phyloP scores from a whole-genome alignment of 2,113 vertebrate genomes.

The Dendrocopos noguchii region DNA sequence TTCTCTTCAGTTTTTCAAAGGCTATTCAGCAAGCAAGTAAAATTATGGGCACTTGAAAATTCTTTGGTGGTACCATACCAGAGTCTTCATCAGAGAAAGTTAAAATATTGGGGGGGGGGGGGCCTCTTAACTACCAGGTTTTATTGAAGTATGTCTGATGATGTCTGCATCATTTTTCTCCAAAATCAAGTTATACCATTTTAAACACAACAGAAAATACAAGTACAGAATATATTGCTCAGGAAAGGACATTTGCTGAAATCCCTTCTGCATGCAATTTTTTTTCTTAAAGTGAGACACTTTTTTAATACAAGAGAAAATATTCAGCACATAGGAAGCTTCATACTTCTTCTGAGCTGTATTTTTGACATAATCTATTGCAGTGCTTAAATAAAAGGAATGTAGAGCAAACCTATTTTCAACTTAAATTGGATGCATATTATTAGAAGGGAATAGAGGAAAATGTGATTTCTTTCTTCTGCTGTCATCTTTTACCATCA shows the following conservation, averaged over 20 bases:
- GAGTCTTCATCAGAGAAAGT: not conserved
- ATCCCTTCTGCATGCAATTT: not conserved
- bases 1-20: not conserved
- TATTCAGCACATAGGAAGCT: not conserved
- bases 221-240: not conserved
- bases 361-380: slow-evolving; percentile 25
- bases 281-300: not conserved
- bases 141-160: not conserved
- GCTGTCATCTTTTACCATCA: not conserved
- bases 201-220: not conserved
- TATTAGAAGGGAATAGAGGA: not conserved
- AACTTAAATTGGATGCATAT: not conserved
- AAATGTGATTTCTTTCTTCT: not conserved
- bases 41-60: not conserved
- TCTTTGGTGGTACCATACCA: not conserved
- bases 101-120: accelerated
- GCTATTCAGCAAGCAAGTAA: not conserved
- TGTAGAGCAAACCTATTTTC: not conserved
- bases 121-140: not conserved
- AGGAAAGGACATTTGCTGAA: not conserved
- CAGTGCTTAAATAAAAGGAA: not conserved
- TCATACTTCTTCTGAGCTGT: not conserved
- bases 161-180: not conserved
- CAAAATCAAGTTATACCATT: not conserved
- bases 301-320: not conserved